phyloP scores from a whole-genome alignment of 2,797 vertebrate genomes.

The Crenichthys baileyi region DNA sequence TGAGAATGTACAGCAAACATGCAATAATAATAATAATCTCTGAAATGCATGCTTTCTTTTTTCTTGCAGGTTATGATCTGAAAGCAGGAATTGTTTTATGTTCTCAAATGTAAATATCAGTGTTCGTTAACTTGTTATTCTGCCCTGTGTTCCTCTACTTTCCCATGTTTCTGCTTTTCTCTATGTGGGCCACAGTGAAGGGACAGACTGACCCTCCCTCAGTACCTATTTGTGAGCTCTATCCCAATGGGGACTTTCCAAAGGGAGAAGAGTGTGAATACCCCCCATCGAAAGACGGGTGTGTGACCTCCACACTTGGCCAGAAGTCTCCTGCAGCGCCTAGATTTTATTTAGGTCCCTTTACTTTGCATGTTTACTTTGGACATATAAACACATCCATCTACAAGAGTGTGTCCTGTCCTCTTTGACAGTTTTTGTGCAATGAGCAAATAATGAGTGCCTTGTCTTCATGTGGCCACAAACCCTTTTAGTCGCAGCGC shows the following conservation, averaged over 20 bases:
- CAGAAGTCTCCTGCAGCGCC: conserved; percentile 34
- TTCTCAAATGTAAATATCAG: conserved; percentile 12
- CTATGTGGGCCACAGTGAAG: conserved; percentile 87
- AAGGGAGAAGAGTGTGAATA: conserved; percentile 99
- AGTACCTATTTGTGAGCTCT: conserved; percentile 96
- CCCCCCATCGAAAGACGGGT: conserved; percentile 95
- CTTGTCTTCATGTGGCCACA: conserved; percentile 21
- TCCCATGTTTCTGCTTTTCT: conserved; percentile 43
- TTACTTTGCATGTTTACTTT: conserved; percentile 4
- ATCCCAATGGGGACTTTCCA: conserved; percentile 89
- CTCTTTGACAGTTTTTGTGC: conserved; percentile 40
- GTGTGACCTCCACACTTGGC: conserved; percentile 69
- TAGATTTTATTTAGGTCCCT: conserved; percentile 39
- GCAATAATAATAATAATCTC: background rate
- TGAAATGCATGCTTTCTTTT: background rate
- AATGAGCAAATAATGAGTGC: conserved; percentile 53
- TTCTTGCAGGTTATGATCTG: background rate
- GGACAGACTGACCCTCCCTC: conserved; percentile 97
- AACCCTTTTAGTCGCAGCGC: conserved; percentile 85
- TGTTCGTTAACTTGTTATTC: conserved; percentile 47
- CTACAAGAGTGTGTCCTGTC: conserved; percentile 10
- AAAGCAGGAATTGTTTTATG: conserved; percentile 5
- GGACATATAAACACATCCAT: background rate
- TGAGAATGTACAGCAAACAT: background rate
- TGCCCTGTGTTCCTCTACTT: conserved; percentile 40